A percentile compares a stretch with the other conserved stretches of the same genome.
Conservation (phyloP, 1,140 invertebrate species). For the Zaprionus tsacasi region DNA sequence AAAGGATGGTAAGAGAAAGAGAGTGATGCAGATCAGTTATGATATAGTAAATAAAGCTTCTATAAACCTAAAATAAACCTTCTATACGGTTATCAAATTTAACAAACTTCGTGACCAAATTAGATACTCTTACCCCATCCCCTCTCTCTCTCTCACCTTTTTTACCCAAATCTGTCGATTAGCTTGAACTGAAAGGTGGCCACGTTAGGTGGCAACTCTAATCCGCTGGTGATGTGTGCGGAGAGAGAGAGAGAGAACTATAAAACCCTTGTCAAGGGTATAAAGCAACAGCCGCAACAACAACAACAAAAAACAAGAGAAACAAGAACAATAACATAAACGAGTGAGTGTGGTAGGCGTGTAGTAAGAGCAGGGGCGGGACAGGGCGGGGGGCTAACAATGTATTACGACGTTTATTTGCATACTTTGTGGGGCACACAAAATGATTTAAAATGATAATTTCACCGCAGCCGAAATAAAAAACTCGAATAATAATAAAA, state of each 20-base stretch:
- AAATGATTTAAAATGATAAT: conserved; percentile 81
- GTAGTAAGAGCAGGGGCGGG: background rate
- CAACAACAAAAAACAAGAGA: background rate
- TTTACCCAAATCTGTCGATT: background rate
- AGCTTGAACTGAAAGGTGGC: background rate
- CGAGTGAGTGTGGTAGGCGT: background rate
- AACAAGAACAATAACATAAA: conserved; percentile 1
- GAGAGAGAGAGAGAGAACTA: background rate
- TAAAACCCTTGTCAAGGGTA: conserved; percentile 7
- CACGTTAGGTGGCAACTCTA: background rate
- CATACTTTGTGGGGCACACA: conserved; percentile 67
- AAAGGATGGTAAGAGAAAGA: too few relatives aligned
- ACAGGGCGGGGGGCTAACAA: conserved; percentile 30
- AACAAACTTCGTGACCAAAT: background rate
- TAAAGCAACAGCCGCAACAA: conserved; percentile 25
- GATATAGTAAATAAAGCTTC: background rate
- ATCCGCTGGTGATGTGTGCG: background rate
- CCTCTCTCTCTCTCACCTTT: background rate
- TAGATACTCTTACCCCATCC: background rate
- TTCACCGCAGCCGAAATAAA: conserved; percentile 35
- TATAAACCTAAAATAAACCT: background rate
- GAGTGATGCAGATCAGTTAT: background rate
- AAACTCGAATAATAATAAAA: conserved; percentile 16
- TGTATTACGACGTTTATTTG: conserved; percentile 75
- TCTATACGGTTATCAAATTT: too few relatives aligned